Percentiles rank a stretch among this genome's conserved stretches.
Conservation (phyloP, 2,888 invertebrate species). For the Aphodius granarius region DNA sequence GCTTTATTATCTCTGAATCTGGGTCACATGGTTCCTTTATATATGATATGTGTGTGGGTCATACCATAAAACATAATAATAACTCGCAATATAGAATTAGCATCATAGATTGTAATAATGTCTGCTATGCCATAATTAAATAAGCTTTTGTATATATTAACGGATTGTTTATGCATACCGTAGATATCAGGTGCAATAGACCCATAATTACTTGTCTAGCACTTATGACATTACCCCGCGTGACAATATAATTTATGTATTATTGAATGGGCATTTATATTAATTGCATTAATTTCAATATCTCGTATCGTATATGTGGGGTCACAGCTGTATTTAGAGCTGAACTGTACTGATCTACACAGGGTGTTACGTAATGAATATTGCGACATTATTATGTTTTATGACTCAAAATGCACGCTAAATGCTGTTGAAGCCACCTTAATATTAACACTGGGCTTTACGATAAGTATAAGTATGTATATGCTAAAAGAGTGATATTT, state of each 20-base stretch:
- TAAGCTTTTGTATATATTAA: neutral
- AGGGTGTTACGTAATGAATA: too few relatives aligned
- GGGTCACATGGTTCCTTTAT: too few relatives aligned
- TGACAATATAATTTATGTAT: neutral
- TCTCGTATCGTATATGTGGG: neutral
- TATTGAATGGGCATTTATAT: neutral
- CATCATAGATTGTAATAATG: neutral
- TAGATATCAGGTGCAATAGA: neutral
- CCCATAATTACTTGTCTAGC: neutral
- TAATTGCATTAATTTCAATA: neutral
- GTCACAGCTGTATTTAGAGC: neutral
- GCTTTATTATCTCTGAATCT: too few relatives aligned
- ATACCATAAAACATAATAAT: neutral
- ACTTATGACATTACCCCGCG: neutral
- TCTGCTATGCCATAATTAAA: neutral
- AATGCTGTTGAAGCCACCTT: too few relatives aligned
- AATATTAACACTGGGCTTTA: too few relatives aligned
- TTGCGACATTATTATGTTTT: too few relatives aligned
- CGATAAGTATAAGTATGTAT: too few relatives aligned
- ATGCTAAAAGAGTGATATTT: too few relatives aligned
- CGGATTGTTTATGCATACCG: neutral
- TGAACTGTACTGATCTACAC: neutral
- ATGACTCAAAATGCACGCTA: too few relatives aligned
- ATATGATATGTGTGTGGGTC: too few relatives aligned
- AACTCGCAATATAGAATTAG: neutral